A percentile compares a stretch with the other conserved stretches of the same genome.
phyloP scores from a whole-genome alignment of 2,888 invertebrate species.

The Drosophila longiperda region DNA sequence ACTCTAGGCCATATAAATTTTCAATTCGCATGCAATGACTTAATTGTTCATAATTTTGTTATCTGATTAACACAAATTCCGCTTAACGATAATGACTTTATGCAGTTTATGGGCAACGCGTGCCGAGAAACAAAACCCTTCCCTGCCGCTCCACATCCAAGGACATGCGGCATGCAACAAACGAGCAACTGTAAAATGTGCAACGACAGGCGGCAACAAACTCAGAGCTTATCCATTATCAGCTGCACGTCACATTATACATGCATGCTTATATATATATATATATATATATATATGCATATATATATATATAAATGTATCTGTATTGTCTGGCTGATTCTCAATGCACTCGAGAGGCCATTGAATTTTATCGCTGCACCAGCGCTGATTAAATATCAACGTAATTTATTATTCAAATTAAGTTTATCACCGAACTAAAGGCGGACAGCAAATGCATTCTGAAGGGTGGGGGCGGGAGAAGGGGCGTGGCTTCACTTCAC shows the following conservation, averaged over 20 bases:
- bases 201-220: constrained; percentile 13
- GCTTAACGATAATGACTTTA: constrained; percentile 81
- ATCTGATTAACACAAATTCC: constrained; percentile 80
- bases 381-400: constrained; percentile 76
- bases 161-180: constrained; percentile 28
- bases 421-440: constrained; percentile 76
- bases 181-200: constrained; percentile 15
- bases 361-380: constrained; percentile 73
- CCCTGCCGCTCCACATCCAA: not conserved
- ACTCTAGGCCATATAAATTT: constrained; percentile 63
- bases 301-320: constrained; percentile 3
- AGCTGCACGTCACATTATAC: constrained; percentile 56
- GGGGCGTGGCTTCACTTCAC: constrained; percentile 6
- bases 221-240: constrained; percentile 67
- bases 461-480: not conserved
- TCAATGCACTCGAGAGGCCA: constrained; percentile 54
- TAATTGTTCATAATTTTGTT: constrained; percentile 80
- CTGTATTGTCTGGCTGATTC: constrained; percentile 12
- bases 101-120: constrained; percentile 76
- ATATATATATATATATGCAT: not conserved
- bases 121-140: constrained; percentile 41
- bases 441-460: constrained; percentile 41
- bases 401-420: constrained; percentile 79
- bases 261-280: constrained; percentile 5
- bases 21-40: constrained; percentile 81